These are phyloP conservation scores for Aphelenchoides avenae DNA, from an alignment of 1,140 invertebrate genomes.

Conservation along the genomic window DNA sequence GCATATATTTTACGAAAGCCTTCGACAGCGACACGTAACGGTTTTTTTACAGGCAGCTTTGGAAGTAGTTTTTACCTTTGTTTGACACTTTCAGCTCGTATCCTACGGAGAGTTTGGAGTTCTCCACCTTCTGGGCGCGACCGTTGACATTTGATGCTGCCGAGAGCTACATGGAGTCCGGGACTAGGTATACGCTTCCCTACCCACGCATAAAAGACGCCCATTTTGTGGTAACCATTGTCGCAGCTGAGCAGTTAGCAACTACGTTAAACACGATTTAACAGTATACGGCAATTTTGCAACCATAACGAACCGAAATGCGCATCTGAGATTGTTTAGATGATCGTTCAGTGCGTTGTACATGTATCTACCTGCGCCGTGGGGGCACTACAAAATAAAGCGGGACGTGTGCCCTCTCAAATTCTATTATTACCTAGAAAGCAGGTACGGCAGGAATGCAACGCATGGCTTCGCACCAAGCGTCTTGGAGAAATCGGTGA, in stretches of 20 bases:
- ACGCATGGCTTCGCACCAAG: too few relatives aligned
- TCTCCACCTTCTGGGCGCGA: slow-evolving; percentile 86
- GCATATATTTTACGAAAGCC: slow-evolving; percentile 70
- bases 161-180: slow-evolving; percentile 78
- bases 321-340: slow-evolving; percentile 18
- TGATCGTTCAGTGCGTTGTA: slow-evolving; percentile 37
- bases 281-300: background rate
- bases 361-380: slow-evolving; percentile 64
- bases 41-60: too few relatives aligned
- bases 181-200: slow-evolving; percentile 88
- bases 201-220: slow-evolving; percentile 66
- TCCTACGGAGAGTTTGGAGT: slow-evolving; percentile 83
- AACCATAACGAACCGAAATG: background rate
- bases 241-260: slow-evolving; percentile 77
- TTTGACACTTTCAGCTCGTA: slow-evolving; percentile 68
- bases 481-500: slow-evolving; percentile 74
- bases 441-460: slow-evolving; percentile 61
- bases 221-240: slow-evolving; percentile 79
- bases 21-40: slow-evolving; percentile 82
- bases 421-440: slow-evolving; percentile 95
- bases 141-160: slow-evolving; percentile 74
- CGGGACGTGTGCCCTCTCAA: slow-evolving; percentile 86
- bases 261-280: background rate
- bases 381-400: slow-evolving; percentile 62
- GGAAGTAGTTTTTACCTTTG: slow-evolving; percentile 5